Evolutionary conservation across 2,888 invertebrate species (phyloP).

Genomic region (Asteroscopus sphinx): DNA sequence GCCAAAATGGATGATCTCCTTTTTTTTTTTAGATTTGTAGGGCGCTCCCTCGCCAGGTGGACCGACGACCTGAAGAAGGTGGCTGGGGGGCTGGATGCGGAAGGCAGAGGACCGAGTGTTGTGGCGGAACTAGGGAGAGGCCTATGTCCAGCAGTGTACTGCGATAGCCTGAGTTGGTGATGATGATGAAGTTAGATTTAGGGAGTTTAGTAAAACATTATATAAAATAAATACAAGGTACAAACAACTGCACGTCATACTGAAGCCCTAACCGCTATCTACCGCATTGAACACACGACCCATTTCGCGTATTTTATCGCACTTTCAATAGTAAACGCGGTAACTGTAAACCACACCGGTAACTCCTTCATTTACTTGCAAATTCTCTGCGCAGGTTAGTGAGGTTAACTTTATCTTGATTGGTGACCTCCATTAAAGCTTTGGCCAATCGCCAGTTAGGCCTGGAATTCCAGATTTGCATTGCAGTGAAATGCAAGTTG

Average conservation of each 20-base stretch:
- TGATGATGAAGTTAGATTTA: too few relatives aligned
- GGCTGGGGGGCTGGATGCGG: too few relatives aligned
- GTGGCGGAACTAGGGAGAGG: too few relatives aligned
- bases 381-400: slow-evolving; percentile 35
- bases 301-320: slow-evolving; percentile 45
- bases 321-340: slow-evolving; percentile 31
- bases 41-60: too few relatives aligned
- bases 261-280: slow-evolving; percentile 10
- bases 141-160: too few relatives aligned
- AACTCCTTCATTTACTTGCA: slow-evolving; percentile 32
- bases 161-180: too few relatives aligned
- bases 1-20: too few relatives aligned
- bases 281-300: slow-evolving; percentile 13
- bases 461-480: slow-evolving; percentile 5
- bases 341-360: slow-evolving; percentile 43
- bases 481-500: slow-evolving; percentile 6
- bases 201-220: too few relatives aligned
- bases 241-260: background rate
- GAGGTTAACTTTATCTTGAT: slow-evolving; percentile 18
- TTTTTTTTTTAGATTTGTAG: too few relatives aligned
- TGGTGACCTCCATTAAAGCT: slow-evolving; percentile 6
- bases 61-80: too few relatives aligned
- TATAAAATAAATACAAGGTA: too few relatives aligned
- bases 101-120: too few relatives aligned
- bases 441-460: slow-evolving; percentile 33